Base-by-base conservation (phyloP, 1,140 invertebrate genomes). In the Lasioglossum baleicum region DNA sequence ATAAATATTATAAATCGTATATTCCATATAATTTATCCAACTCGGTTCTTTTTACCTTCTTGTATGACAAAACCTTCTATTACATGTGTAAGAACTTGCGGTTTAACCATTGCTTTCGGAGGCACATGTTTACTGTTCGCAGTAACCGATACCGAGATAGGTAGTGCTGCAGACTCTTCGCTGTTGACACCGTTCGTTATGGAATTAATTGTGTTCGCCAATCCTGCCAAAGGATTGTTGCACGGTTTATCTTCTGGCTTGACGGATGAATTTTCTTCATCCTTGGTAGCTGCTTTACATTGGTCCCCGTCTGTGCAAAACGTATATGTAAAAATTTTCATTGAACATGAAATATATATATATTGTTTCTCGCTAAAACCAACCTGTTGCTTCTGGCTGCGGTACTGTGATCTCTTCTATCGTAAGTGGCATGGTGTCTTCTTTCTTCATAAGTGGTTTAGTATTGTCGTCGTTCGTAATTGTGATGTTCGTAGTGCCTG, bases 51-150 rank as follows among this genome's bases (percentile, higher is more conserved):
- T 68, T 8, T 91, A 94, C 95, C 95, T 94, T 99, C 98, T 92
- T 99, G 98, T 87, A 99, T 99, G 5, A 99, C 97, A 92, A 98
- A 99, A 26, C 98, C 98, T 93, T 99, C 98, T 76, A 99, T 99
- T 3, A 99, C 97, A 91, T 99, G 98, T 0, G 98, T 99, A 13
- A 99, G 93, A 4, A 99, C 97, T 90, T 99, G 98, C 0, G 98
- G 98, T 92, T 99, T 99, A 0, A 99, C 98, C 95, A 99, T 97
- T 1, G 97, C 97, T 92, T 98, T 98, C n/a, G 97, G 97, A 63
- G 96, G 91, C 35, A 95, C 94, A 87, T 96, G 95, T 93, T 96
- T 94, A 82, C 92, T 94, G 67, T 88, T 93, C 2, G 89, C 84
- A n/a, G 85, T 90, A 13, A 90, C 61, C 42, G 90, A 87, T n/a